These are phyloP conservation scores for Barbus barbus DNA, from an alignment of 2,113 vertebrate genomes.

Conservation along the genomic window DNA sequence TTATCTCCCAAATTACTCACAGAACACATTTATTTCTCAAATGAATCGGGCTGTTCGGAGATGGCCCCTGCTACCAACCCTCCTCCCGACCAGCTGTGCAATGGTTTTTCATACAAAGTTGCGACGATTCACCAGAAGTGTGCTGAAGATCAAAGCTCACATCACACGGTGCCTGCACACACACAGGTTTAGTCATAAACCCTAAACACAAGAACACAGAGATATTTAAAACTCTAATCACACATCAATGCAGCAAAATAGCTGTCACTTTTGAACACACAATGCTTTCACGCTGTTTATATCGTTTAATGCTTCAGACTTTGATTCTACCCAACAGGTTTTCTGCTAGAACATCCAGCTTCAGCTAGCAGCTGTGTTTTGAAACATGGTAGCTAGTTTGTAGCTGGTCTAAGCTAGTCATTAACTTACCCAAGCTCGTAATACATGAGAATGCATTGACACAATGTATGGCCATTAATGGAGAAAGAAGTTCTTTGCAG, in stretches of 20 bases:
- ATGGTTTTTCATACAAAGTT: conserved; percentile 51
- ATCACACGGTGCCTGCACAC: conserved; percentile 46
- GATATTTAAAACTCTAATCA: not conserved
- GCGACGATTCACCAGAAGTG: conserved; percentile 58
- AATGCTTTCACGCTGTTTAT: not conserved
- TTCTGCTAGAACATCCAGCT: not conserved
- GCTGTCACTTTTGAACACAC: not conserved
- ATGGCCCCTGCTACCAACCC: too few relatives aligned
- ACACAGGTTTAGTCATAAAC: conserved; percentile 1
- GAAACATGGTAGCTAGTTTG: not conserved
- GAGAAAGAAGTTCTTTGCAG: not conserved
- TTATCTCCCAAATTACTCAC: conserved; percentile 79
- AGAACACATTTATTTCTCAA: conserved; percentile 78
- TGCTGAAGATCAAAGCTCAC: conserved; percentile 66
- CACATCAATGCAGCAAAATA: not conserved
- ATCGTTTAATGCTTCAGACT: not conserved
- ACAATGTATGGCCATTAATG: not conserved
- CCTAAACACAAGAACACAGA: conserved; percentile 13
- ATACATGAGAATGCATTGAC: not conserved
- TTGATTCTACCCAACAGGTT: not conserved
- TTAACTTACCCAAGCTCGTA: not conserved
- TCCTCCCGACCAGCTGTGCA: conserved; percentile 60
- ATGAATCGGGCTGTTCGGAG: conserved; percentile 72
- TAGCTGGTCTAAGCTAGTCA: not conserved
- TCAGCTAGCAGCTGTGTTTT: not conserved